Percentiles rank a stretch among this genome's conserved stretches.
phyloP scores from a whole-genome alignment of 2,797 vertebrate species.

The Anguilla megastoma region DNA sequence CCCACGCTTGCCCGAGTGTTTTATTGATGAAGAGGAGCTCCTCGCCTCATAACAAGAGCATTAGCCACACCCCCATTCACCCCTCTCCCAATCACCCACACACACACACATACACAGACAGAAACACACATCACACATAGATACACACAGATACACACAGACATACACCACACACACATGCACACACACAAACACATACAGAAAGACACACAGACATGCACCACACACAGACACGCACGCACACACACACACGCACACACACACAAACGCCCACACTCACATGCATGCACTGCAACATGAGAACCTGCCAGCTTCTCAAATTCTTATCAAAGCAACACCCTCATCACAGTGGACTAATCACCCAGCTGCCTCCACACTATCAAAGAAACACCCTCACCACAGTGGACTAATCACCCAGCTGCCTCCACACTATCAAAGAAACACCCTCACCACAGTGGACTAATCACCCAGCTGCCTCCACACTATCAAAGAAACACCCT shows the following conservation, averaged over 20 bases:
- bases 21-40: constrained; percentile 49
- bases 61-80: constrained; percentile 11
- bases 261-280: neutral
- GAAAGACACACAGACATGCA: neutral
- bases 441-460: neutral
- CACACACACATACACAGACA: neutral
- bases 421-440: neutral
- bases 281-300: neutral
- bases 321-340: no score
- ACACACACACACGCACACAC: neutral
- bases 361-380: neutral
- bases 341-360: no score
- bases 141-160: neutral
- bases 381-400: no score
- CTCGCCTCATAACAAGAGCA: constrained; percentile 38
- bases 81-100: neutral
- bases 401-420: neutral
- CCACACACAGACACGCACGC: neutral
- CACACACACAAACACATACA: neutral
- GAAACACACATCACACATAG: neutral
- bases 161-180: neutral
- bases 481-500: no score
- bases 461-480: no score
- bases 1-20: constrained; percentile 54
- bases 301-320: neutral